These are phyloP conservation scores for Apis laboriosa DNA, from an alignment of 1,140 invertebrate genomes.

Conservation along the genomic window DNA sequence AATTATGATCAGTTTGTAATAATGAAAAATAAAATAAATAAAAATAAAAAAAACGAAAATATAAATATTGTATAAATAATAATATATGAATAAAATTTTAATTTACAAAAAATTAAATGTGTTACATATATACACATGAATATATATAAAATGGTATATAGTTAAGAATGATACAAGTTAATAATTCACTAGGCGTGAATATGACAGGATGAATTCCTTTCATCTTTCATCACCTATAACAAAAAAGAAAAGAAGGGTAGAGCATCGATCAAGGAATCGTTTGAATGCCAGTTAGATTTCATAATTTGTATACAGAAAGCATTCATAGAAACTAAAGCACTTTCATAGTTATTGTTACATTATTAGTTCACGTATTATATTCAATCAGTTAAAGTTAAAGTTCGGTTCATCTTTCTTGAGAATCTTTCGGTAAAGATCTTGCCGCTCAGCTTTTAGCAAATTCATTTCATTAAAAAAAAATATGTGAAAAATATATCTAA, in stretches of 20 bases:
- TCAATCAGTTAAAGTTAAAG: not conserved
- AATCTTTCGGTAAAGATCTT: not conserved
- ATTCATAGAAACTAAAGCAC: constrained; percentile 21
- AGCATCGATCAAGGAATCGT: constrained; percentile 39
- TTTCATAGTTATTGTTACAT: not conserved
- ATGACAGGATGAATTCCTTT: constrained; percentile 56
- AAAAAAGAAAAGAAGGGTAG: constrained; percentile 57
- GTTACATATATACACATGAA: not conserved
- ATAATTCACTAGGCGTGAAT: constrained; percentile 35
- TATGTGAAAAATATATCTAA: not conserved
- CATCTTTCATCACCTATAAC: constrained; percentile 54
- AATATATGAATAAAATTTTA: too few species aligned
- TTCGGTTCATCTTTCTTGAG: not conserved
- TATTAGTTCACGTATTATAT: not conserved
- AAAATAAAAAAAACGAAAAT: too few species aligned
- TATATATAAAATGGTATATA: not conserved
- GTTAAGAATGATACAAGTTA: not conserved
- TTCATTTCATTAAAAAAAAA: not conserved
- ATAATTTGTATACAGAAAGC: constrained; percentile 43
- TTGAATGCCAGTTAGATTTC: constrained; percentile 47
- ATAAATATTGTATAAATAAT: too few species aligned
- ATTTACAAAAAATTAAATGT: too few species aligned
- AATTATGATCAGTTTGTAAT: not conserved
- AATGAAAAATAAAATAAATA: too few species aligned
- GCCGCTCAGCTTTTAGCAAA: not conserved